A percentile compares a stretch with the other conserved stretches of the same genome.
These are phyloP conservation scores for Argynnis bischoffii DNA, from an alignment of 2,888 invertebrate genomes.

Conservation along the genomic window DNA sequence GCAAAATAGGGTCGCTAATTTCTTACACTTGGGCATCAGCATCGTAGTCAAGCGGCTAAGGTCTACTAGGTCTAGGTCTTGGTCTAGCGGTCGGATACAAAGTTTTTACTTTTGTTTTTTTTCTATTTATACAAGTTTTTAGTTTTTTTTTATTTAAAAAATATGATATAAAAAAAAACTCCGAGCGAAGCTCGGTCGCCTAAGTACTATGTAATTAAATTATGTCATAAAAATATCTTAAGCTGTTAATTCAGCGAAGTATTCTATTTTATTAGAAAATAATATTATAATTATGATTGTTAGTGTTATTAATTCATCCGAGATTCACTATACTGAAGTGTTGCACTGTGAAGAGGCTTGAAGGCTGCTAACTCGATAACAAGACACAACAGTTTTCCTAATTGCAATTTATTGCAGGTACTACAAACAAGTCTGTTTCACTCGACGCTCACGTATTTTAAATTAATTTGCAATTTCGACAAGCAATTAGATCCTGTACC, in stretches of 20 bases:
- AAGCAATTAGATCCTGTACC: slow-evolving; percentile 60
- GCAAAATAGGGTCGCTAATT: too few relatives aligned
- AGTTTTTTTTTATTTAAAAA: too few relatives aligned
- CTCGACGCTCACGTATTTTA: slow-evolving; percentile 78
- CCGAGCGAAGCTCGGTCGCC: too few relatives aligned
- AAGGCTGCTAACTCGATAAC: slow-evolving; percentile 80
- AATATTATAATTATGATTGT: neutral
- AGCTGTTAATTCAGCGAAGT: too few relatives aligned
- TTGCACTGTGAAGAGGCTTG: slow-evolving; percentile 62
- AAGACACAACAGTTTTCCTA: slow-evolving; percentile 80
- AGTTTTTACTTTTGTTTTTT: too few relatives aligned
- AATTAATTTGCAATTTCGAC: slow-evolving; percentile 76
- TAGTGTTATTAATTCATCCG: slow-evolving; percentile 63
- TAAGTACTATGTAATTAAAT: neutral
- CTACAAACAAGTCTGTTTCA: slow-evolving; percentile 76
- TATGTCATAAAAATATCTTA: neutral
- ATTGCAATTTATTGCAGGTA: slow-evolving; percentile 83
- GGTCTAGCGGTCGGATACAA: too few relatives aligned
- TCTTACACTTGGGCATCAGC: too few relatives aligned
- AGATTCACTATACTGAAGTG: slow-evolving; percentile 60
- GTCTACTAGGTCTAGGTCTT: too few relatives aligned
- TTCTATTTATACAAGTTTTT: too few relatives aligned
- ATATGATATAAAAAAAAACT: too few relatives aligned
- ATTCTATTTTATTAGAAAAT: neutral
- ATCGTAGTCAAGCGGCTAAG: too few relatives aligned